These are phyloP conservation scores for Motacilla alba DNA, from an alignment of 2,113 vertebrate genomes.

Conservation along the genomic window DNA sequence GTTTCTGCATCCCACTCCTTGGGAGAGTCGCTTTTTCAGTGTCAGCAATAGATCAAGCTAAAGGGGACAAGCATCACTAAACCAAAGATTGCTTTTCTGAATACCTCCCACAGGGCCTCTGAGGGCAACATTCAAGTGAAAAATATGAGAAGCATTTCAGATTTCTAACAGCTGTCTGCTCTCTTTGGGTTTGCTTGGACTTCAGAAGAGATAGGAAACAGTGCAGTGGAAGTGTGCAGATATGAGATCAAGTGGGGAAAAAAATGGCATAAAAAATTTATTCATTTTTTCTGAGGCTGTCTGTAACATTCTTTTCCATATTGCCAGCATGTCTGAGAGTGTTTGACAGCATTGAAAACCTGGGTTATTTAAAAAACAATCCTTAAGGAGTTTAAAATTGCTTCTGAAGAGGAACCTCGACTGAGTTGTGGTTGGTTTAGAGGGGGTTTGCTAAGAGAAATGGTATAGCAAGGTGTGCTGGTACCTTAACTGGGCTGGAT, in stretches of 20 bases:
- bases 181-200: not conserved
- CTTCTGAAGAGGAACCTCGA: not conserved
- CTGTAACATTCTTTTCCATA: not conserved
- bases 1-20: not conserved
- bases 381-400: not conserved
- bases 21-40: not conserved
- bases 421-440: not conserved
- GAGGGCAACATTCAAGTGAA: not conserved
- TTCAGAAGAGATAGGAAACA: not conserved
- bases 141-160: not conserved
- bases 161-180: not conserved
- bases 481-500: not conserved
- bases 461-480: not conserved
- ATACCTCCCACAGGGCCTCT: not conserved
- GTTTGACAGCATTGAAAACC: not conserved
- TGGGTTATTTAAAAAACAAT: not conserved
- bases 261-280: not conserved
- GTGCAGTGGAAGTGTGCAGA: not conserved
- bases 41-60: not conserved
- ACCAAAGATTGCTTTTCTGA: not conserved
- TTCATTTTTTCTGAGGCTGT: not conserved
- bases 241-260: not conserved
- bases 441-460: not conserved
- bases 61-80: conserved; percentile 8
- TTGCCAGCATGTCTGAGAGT: not conserved